Conservation (phyloP, 2,113 vertebrate genomes). For the Delphinapterus leucas region DNA sequence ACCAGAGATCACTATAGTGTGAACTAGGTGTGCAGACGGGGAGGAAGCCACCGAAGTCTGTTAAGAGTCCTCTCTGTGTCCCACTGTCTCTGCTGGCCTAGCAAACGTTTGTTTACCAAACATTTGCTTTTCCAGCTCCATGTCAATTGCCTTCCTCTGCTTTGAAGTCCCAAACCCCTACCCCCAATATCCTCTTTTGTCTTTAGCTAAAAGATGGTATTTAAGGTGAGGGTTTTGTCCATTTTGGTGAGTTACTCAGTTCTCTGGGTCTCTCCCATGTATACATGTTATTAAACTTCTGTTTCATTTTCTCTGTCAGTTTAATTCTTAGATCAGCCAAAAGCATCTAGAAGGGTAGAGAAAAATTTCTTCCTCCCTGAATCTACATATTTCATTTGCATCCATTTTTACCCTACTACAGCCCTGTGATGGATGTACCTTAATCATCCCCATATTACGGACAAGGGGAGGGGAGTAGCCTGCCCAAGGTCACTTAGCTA, state of each 20-base stretch:
- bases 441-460: accelerated
- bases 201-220: too few relatives aligned
- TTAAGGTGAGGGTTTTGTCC: too few relatives aligned
- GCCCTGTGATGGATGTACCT: not conserved
- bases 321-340: not conserved
- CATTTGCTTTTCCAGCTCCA: not conserved
- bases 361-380: not conserved
- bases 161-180: not conserved
- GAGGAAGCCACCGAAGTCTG: not conserved
- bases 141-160: not conserved
- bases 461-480: accelerated
- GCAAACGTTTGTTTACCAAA: not conserved
- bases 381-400: not conserved
- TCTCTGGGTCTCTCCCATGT: not conserved
- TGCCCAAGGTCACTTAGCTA: not conserved
- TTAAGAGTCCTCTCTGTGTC: not conserved
- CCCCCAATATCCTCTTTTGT: not conserved
- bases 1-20: not conserved
- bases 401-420: not conserved
- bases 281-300: not conserved
- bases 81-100: not conserved
- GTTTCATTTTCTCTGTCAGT: not conserved
- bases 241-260: not conserved
- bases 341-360: not conserved
- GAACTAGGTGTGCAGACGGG: not conserved